Conservation (phyloP, 1,140 invertebrate species). For the Ooceraea biroi region DNA sequence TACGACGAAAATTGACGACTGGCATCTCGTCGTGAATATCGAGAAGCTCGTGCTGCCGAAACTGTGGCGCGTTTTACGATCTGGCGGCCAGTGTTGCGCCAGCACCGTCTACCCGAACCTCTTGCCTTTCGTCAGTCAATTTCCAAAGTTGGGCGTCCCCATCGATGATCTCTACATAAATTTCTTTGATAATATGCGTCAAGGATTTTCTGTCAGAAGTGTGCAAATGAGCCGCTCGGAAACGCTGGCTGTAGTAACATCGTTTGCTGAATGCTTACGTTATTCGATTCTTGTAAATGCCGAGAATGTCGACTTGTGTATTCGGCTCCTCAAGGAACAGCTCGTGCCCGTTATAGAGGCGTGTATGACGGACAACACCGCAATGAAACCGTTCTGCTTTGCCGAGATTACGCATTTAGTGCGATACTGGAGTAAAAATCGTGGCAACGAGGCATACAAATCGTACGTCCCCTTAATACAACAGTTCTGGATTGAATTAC, state of each 20-base stretch:
- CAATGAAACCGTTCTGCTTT: slow-evolving; percentile 84
- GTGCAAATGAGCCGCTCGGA: slow-evolving; percentile 88
- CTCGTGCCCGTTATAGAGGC: slow-evolving; percentile 85
- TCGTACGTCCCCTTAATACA: slow-evolving; percentile 85
- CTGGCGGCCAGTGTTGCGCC: slow-evolving; percentile 90
- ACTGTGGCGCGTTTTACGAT: slow-evolving; percentile 89
- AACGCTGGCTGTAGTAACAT: slow-evolving; percentile 87
- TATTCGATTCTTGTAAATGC: slow-evolving; percentile 87
- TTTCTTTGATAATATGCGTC: slow-evolving; percentile 90
- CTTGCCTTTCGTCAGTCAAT: slow-evolving; percentile 90
- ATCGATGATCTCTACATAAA: slow-evolving; percentile 88
- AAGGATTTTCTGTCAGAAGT: slow-evolving; percentile 87
- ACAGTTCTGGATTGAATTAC: slow-evolving; percentile 87
- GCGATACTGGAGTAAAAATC: slow-evolving; percentile 87
- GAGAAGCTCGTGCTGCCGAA: slow-evolving; percentile 91
- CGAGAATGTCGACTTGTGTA: slow-evolving; percentile 82
- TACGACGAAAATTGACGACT: slow-evolving; percentile 89
- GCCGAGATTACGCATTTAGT: slow-evolving; percentile 85
- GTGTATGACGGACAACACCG: slow-evolving; percentile 81
- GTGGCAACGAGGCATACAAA: slow-evolving; percentile 72
- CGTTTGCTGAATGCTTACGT: slow-evolving; percentile 91
- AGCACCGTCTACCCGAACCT: slow-evolving; percentile 90
- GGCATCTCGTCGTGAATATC: slow-evolving; percentile 89
- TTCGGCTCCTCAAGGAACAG: slow-evolving; percentile 80
- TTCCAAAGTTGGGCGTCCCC: slow-evolving; percentile 87